Conservation (phyloP, 1,140 invertebrate genomes). For the Saccostrea glomerata region DNA sequence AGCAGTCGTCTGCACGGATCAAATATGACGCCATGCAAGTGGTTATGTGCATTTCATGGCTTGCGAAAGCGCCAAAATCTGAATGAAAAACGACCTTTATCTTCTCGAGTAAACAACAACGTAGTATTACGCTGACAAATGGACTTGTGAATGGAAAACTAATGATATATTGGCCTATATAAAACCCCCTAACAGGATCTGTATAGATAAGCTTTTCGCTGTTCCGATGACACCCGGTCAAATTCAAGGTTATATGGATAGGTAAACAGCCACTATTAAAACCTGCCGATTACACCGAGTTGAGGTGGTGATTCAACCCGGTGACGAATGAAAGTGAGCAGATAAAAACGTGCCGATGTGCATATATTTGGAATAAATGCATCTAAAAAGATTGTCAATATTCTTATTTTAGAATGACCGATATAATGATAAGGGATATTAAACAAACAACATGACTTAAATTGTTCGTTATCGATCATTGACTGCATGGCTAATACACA, state of each 20-base stretch:
- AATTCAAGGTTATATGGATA: slow-evolving; percentile 20
- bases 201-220: slow-evolving; percentile 16
- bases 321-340: not conserved
- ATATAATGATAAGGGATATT: no score
- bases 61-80: slow-evolving; percentile 33
- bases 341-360: not conserved
- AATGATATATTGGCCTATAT: slow-evolving; percentile 38
- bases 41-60: slow-evolving; percentile 1
- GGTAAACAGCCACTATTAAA: not conserved
- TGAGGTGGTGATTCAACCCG: not conserved
- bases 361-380: not conserved
- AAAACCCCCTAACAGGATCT: slow-evolving; percentile 24
- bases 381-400: no score
- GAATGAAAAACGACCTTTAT: slow-evolving; percentile 36
- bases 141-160: slow-evolving; percentile 37
- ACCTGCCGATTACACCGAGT: not conserved
- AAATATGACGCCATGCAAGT: slow-evolving; percentile 17
- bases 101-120: slow-evolving; percentile 23
- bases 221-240: slow-evolving; percentile 30
- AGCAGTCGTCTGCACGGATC: not conserved
- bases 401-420: no score
- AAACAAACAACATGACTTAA: no score
- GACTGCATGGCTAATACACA: no score
- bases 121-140: slow-evolving; percentile 34
- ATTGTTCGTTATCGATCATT: no score